These are phyloP conservation scores for Scaeva pyrastri DNA, from an alignment of 2,888 invertebrate genomes.

Conservation along the genomic window DNA sequence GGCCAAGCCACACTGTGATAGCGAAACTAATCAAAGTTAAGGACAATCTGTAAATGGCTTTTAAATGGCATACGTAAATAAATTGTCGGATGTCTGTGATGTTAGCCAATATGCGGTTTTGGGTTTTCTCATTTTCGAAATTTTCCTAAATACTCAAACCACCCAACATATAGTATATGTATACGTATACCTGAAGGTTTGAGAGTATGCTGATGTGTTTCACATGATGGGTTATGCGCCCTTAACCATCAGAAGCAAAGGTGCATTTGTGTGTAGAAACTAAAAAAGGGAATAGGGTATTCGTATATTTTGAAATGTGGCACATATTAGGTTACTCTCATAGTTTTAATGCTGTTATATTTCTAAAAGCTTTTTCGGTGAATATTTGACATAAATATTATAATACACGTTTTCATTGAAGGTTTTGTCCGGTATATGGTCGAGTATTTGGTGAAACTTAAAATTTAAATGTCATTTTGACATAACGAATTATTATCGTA, in stretches of 20 bases:
- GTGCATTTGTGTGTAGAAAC: neutral
- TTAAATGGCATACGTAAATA: constrained; percentile 37
- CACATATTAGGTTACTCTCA: constrained; percentile 7
- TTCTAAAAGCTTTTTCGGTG: constrained; percentile 2
- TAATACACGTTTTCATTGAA: neutral
- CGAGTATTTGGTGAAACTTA: neutral
- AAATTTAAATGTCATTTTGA: neutral
- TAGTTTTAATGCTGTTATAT: neutral
- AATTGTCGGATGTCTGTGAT: constrained; percentile 14
- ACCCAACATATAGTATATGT: neutral
- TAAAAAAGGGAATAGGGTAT: neutral
- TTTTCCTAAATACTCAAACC: no score
- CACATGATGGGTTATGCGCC: neutral
- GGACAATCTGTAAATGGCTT: constrained; percentile 46
- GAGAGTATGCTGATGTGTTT: neutral
- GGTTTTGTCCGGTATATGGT: neutral
- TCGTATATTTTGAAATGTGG: neutral
- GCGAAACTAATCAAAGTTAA: constrained; percentile 41
- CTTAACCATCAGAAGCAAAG: neutral
- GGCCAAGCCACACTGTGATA: constrained; percentile 11
- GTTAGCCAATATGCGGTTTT: constrained; percentile 2
- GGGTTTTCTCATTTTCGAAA: neutral
- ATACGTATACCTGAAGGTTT: neutral
- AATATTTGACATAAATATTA: neutral
- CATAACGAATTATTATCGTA: neutral